Conservation (phyloP, 2,113 vertebrate genomes). For the Dipodomys ordii region DNA sequence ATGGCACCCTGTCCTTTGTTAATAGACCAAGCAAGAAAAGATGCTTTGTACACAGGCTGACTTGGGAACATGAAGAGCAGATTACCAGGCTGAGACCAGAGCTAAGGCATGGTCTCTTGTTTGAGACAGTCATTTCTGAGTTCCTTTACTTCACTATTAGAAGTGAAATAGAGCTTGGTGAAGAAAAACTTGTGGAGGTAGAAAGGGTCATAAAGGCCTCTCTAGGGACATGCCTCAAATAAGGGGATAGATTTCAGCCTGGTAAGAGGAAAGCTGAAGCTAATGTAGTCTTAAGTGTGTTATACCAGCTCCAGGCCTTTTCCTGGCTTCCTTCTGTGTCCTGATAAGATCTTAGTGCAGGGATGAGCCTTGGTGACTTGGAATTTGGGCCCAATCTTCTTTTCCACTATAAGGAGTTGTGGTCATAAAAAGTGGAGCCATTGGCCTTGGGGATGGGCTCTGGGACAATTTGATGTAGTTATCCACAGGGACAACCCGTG, state of each 20-base stretch:
- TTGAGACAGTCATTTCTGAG: not conserved
- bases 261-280: not conserved
- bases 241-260: not conserved
- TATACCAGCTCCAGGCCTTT: not conserved
- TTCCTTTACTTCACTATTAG: not conserved
- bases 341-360: not conserved
- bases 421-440: not conserved
- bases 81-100: not conserved
- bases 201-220: not conserved
- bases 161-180: not conserved
- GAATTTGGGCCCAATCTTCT: conserved; percentile 53
- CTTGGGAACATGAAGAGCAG: not conserved
- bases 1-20: not conserved
- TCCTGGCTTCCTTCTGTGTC: not conserved
- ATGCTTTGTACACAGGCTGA: not conserved
- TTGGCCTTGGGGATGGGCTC: not conserved
- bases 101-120: not conserved
- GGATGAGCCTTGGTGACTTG: not conserved
- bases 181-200: not conserved
- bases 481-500: conserved; percentile 62
- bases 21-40: not conserved
- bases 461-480: conserved; percentile 57
- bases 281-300: not conserved
- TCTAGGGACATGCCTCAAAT: not conserved
- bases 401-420: conserved; percentile 28